Evolutionary conservation across 1,140 invertebrate genomes (phyloP).

Genomic region (Aphaenogaster ashmeadi): DNA sequence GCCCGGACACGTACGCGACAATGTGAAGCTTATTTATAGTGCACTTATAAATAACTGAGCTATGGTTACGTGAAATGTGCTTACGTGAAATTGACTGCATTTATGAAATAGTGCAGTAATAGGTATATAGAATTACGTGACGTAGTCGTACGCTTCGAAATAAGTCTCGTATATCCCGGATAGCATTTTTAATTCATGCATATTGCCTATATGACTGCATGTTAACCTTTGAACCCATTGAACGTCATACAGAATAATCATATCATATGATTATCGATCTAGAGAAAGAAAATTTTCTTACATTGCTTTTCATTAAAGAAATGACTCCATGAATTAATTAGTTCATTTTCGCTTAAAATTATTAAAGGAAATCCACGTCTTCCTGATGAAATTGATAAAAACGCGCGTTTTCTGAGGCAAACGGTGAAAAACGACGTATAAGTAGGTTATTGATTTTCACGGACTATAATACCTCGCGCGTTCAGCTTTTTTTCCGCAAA

Average conservation of each 20-base stretch:
- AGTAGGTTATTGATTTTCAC: conserved; percentile 63
- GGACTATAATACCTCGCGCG: conserved; percentile 48
- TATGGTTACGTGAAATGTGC: conserved; percentile 22
- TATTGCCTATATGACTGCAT: neutral
- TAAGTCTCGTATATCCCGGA: neutral
- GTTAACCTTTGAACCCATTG: conserved; percentile 5
- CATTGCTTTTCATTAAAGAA: neutral
- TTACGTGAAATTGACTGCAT: conserved; percentile 16
- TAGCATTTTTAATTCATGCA: conserved; percentile 40
- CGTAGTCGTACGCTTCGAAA: conserved; percentile 1
- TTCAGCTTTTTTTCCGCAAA: conserved; percentile 44
- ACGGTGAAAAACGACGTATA: conserved; percentile 42
- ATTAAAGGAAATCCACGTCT: neutral
- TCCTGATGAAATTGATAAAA: neutral
- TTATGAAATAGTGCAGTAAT: conserved; percentile 7
- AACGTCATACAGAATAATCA: neutral
- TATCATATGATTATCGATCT: neutral
- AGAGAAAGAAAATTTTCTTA: neutral
- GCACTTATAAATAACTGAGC: conserved; percentile 30
- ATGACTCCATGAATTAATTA: neutral
- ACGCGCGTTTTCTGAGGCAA: neutral
- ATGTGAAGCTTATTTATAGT: conserved; percentile 2
- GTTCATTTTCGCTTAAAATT: neutral
- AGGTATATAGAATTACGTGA: conserved; percentile 33
- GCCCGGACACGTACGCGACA: neutral